Conservation (phyloP, 2,797 vertebrate genomes). For the Semotilus atromaculatus region DNA sequence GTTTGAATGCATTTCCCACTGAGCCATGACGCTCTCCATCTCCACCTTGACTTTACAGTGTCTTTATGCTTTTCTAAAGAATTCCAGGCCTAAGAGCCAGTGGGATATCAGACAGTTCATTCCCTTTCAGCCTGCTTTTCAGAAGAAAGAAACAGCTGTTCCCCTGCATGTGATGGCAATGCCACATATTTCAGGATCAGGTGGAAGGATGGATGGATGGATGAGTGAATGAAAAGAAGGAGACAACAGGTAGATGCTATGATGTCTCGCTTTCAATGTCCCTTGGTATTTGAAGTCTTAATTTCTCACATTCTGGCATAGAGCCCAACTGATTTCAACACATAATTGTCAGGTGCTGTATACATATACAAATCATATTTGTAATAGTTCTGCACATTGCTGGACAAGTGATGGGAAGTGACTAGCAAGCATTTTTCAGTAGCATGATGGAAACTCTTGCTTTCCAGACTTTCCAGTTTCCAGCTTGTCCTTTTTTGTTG, state of each 20-base stretch:
- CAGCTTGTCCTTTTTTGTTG: not conserved
- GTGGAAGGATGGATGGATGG: constrained; percentile 19
- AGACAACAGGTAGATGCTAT: constrained; percentile 15
- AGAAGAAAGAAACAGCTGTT: constrained; percentile 40
- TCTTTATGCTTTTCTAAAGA: constrained; percentile 34
- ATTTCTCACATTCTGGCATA: constrained; percentile 28
- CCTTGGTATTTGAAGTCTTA: constrained; percentile 34
- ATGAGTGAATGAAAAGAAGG: not conserved
- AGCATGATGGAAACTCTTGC: not conserved
- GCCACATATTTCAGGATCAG: constrained; percentile 19
- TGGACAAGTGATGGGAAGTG: not conserved
- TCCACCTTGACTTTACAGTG: constrained; percentile 10
- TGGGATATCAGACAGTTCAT: constrained; percentile 41
- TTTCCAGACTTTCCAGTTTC: not conserved
- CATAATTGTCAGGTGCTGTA: constrained; percentile 31
- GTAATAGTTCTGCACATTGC: constrained; percentile 11
- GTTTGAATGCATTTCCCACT: constrained; percentile 38
- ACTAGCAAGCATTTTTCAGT: not conserved
- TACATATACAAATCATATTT: constrained; percentile 32
- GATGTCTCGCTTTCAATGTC: constrained; percentile 18
- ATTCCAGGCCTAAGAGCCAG: constrained; percentile 21
- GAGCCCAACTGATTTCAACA: constrained; percentile 39
- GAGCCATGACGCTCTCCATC: constrained; percentile 3
- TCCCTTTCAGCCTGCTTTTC: constrained; percentile 5
- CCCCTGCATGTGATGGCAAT: constrained; percentile 20